Evolutionary conservation across 2,797 vertebrate genomes (phyloP).

Genomic region (Crenuchus spilurus): DNA sequence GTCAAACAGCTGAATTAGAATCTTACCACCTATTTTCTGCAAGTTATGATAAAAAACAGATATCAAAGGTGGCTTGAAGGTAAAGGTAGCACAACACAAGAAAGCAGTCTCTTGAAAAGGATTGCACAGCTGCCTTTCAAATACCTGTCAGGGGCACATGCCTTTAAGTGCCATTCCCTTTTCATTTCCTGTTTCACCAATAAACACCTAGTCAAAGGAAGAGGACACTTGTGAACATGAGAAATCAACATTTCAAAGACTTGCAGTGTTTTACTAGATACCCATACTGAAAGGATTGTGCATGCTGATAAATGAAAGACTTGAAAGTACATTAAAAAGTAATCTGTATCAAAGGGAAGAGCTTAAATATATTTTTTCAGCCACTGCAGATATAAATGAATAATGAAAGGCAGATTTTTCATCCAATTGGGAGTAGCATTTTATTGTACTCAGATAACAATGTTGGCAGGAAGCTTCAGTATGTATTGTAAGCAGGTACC

Average conservation of each 20-base stretch:
- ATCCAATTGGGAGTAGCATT: not conserved
- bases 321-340: constrained; percentile 22
- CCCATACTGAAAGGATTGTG: not conserved
- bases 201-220: not conserved
- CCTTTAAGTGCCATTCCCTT: not conserved
- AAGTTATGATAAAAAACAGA: constrained; percentile 17
- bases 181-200: not conserved
- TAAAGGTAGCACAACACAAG: constrained; percentile 29
- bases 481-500: constrained; percentile 1
- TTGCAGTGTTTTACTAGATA: not conserved
- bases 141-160: constrained; percentile 12
- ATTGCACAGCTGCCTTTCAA: not conserved
- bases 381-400: constrained; percentile 8
- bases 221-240: not conserved
- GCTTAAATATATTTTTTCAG: constrained; percentile 16
- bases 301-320: not conserved
- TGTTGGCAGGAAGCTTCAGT: constrained; percentile 11
- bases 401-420: constrained; percentile 14
- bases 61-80: constrained; percentile 35
- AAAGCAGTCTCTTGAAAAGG: constrained; percentile 27
- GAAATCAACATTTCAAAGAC: constrained; percentile 4
- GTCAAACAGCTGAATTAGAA: not conserved
- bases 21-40: not conserved
- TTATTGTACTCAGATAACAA: constrained; percentile 27
- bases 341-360: constrained; percentile 13